Base-by-base conservation (phyloP, 2,113 vertebrate species). In the Takifugu flavidus region DNA sequence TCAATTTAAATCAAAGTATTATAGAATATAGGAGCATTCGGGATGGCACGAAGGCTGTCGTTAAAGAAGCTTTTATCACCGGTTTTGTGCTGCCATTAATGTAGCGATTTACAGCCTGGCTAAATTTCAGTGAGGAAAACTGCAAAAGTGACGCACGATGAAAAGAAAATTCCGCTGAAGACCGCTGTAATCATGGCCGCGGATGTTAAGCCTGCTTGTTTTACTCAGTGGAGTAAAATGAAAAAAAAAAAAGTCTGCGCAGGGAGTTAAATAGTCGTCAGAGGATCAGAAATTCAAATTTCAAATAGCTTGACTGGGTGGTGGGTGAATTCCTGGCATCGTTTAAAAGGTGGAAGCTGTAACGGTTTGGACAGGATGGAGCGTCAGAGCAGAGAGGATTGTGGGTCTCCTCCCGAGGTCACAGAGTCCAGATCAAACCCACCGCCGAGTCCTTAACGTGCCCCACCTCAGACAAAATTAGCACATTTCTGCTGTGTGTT, bases 331-430 rank as follows among this genome's bases (percentile, higher is more conserved):
- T 39, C 11, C 34, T 39, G 3, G 2, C 63, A 50, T 56, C 25
- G 29, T 54, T 45, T 56, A 72, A 83, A 87, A 77, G 60, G 75
- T 62, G 79, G 80, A 78, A 77, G 72, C 62, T 77, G 15, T 70
- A 61, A 64, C 56, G 29, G 62, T 46, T 56, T 78, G 79, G 81
- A 83, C 87, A 84, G 49, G 78, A 79, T 80, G 74, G 44, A 15
- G 45, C 6, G 45, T 43, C 13, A 6, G 1, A n/a, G 45, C 45
- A 15, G 45, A 15, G 14, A 47, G 3, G 45, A n/a, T 53, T 67
- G 58, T 61, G 74, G 71, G 49, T 62, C 25, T 71, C 43, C 34
- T 49, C 13, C 10, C 53, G 69, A 78, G 65, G 65, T 79, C 71
- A 71, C 1, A 15, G 70, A 72, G 65, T 57, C 50, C 56, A 62